Evolutionary conservation across 2,113 vertebrate genomes (phyloP).

Genomic region (Eurypyga helias): DNA sequence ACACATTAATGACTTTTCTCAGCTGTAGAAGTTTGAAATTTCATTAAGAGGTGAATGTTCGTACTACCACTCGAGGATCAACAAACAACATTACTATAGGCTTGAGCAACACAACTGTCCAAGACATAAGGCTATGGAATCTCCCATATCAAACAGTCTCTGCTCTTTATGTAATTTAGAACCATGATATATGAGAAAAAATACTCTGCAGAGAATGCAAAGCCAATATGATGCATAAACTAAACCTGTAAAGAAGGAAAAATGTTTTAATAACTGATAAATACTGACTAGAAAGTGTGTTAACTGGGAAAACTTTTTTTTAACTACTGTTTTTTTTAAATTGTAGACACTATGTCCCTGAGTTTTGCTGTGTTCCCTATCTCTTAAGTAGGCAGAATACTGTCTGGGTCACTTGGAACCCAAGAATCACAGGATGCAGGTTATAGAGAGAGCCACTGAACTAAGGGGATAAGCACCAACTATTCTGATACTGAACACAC

Average conservation of each 20-base stretch:
- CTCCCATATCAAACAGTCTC: neutral
- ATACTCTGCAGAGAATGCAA: neutral
- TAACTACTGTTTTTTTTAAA: neutral
- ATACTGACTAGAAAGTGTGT: neutral
- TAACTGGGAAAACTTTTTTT: neutral
- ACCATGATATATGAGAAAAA: neutral
- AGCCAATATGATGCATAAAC: neutral
- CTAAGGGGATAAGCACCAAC: neutral
- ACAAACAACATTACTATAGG: neutral
- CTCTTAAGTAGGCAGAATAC: neutral
- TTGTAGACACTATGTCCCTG: neutral
- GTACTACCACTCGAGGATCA: neutral
- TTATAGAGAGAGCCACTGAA: neutral
- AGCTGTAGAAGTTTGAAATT: neutral
- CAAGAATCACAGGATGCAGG: neutral
- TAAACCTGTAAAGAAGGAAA: neutral
- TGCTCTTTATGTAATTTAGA: neutral
- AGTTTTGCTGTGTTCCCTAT: neutral
- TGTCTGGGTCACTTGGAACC: neutral
- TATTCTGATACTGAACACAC: neutral
- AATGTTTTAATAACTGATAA: neutral
- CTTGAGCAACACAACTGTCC: neutral
- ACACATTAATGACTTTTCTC: neutral
- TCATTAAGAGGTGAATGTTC: neutral
- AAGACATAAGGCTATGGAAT: neutral